These are phyloP conservation scores for Aphelenchoides fujianensis DNA, from an alignment of 1,140 invertebrate species.

Conservation along the genomic window DNA sequence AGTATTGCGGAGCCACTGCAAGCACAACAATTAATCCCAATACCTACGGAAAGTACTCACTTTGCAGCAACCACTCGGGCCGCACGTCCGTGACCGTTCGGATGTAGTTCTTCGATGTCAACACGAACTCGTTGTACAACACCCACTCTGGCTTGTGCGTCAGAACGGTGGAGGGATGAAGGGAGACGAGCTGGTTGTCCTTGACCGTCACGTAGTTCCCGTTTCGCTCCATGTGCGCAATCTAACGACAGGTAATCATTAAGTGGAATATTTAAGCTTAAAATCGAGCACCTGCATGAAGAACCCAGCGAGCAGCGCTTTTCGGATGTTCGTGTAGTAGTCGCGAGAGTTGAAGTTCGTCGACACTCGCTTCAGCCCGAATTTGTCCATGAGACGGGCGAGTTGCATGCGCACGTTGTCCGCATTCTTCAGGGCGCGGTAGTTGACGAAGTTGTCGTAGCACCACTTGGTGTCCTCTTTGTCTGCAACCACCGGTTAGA, in stretches of 20 bases:
- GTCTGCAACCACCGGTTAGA: constrained; percentile 61
- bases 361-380: constrained; percentile 78
- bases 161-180: constrained; percentile 95
- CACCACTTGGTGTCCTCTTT: constrained; percentile 93
- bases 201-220: constrained; percentile 97
- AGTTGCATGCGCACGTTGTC: constrained; percentile 80
- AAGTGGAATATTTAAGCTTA: too few relatives aligned
- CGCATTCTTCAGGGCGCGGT: constrained; percentile 88
- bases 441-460: constrained; percentile 99
- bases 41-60: too few relatives aligned
- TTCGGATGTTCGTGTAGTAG: constrained; percentile 97
- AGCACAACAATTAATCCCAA: too few relatives aligned
- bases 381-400: constrained; percentile 83
- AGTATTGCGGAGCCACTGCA: constrained; percentile 98
- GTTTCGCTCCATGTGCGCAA: constrained; percentile 87
- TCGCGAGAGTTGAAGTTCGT: constrained; percentile 98
- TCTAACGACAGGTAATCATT: too few relatives aligned
- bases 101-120: constrained; percentile 99
- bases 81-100: constrained; percentile 97
- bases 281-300: constrained; percentile 99
- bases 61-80: constrained; percentile 72
- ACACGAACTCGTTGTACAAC: constrained; percentile 98
- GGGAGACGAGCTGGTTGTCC: constrained; percentile 96
- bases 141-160: constrained; percentile 99
- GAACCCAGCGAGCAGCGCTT: constrained; percentile 93